Evolutionary conservation across 2,113 vertebrate genomes (phyloP).

Genomic region (Lepisosteus osseus): DNA sequence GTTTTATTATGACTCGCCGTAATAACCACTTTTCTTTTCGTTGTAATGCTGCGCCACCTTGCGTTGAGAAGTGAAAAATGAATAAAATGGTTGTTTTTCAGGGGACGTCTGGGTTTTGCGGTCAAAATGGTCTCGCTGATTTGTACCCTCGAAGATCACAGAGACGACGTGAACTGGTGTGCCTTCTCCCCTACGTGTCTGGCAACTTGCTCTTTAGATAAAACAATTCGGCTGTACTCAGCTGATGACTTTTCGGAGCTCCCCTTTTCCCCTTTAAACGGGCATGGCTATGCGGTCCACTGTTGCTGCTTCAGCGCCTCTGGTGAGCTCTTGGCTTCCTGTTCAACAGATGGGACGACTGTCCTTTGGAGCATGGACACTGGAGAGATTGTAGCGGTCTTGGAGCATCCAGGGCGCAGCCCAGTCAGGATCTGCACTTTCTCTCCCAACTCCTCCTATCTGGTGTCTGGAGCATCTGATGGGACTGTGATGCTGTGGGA

Average conservation of each 20-base stretch:
- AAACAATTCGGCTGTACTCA: conserved; percentile 80
- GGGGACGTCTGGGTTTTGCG: background rate
- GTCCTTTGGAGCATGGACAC: conserved; percentile 70
- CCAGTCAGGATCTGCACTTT: conserved; percentile 82
- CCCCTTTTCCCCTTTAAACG: conserved; percentile 77
- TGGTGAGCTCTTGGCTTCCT: conserved; percentile 78
- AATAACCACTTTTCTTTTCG: background rate
- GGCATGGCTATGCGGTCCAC: conserved; percentile 86
- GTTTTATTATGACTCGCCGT: no score
- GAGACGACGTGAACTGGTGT: conserved; percentile 86
- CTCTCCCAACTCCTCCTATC: conserved; percentile 60
- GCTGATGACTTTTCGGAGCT: conserved; percentile 71
- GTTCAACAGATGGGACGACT: conserved; percentile 86
- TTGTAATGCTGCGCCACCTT: conserved; percentile 43
- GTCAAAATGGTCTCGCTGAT: conserved; percentile 78
- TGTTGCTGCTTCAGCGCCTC: conserved; percentile 89
- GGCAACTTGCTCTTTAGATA: conserved; percentile 91
- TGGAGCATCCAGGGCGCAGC: conserved; percentile 80
- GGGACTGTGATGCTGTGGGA: conserved; percentile 85
- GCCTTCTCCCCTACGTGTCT: conserved; percentile 76
- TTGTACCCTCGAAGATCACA: conserved; percentile 78
- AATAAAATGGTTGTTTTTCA: conserved; percentile 7
- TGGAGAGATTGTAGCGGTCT: conserved; percentile 67
- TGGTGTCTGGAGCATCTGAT: conserved; percentile 83
- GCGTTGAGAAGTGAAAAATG: conserved; percentile 8